Conservation (phyloP, 2,113 vertebrate species). For the Ascaphus truei region DNA sequence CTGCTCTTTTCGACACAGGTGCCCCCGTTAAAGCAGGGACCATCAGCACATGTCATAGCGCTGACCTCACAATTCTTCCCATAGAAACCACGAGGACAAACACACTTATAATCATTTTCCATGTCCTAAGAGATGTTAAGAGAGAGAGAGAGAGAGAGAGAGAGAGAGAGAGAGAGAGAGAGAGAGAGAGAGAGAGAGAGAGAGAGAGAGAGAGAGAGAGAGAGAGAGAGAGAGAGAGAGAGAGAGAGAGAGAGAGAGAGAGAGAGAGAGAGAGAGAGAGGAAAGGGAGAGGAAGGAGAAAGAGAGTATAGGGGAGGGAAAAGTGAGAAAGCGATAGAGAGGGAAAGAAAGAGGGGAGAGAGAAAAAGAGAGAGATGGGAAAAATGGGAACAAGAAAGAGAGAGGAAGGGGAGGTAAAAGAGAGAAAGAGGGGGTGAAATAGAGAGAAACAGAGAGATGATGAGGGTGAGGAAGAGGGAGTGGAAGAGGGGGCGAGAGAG, state of each 20-base stretch:
- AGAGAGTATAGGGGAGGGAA: too few relatives aligned
- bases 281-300: neutral
- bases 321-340: too few relatives aligned
- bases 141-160: neutral
- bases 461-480: too few relatives aligned
- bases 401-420: too few relatives aligned
- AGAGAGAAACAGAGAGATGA: too few relatives aligned
- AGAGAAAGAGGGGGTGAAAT: accelerated
- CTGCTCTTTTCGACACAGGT: slow-evolving; percentile 60
- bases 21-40: slow-evolving; percentile 82
- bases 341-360: too few relatives aligned
- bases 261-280: neutral
- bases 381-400: too few relatives aligned
- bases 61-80: slow-evolving; percentile 79
- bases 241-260: neutral
- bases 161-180: neutral
- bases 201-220: neutral
- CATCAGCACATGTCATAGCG: slow-evolving; percentile 76
- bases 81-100: slow-evolving; percentile 83
- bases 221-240: neutral
- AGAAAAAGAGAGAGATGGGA: too few relatives aligned
- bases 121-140: slow-evolving; percentile 66
- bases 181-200: too few relatives aligned
- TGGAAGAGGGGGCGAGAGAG: too few relatives aligned
- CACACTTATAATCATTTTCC: slow-evolving; percentile 69